Evolutionary conservation across 2,797 vertebrate genomes (phyloP), one percentile per base, ranked within the genome.

Genomic region (Sebastes glaucus): DNA sequence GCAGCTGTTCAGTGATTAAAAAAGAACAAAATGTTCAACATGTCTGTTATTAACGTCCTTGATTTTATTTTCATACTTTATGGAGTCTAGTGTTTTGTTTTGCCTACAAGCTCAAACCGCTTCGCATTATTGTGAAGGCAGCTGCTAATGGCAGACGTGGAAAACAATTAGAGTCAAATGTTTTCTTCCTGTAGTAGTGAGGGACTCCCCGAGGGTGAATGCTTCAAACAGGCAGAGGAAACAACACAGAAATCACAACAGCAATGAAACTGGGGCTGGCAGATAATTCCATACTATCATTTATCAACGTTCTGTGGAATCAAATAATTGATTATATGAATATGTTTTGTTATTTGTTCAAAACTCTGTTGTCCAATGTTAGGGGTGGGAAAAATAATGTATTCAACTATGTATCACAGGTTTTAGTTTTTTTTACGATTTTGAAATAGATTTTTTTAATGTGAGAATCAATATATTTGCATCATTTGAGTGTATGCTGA

Each of bases 101-200:
- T 82, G 81, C 86, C 79, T 87, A 83, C 52, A 64, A 86, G 81
- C 88, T 84, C 83, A 71, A 82, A 93, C 86, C 80, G 30, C 73
- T 84, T 83, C 76, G 71, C 57, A 59, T 84, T 71, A 59, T 56
- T 81, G 76, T 87, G 82, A 89, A 90, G 78, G 89, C 83, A 77
- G 88, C 72, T 35, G 84, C 84, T 90, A 91, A 92, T 90, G 83
- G 89, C 88, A 93, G 83, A 92, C 71, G 87, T 90, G 90, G 85
- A 93, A 94, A 94, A 93, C 92, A 92, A 94, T 94, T 94, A 93
- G 76, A 77, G 90, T 93, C 79, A 90, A 88, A 92, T 88, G 87
- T 89, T 92, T 91, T 90, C 77, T 80, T 83, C 79, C 82, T 84
- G 87, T 72, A 77, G 81, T 27, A 82, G 85, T 35, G 64, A 90